Evolutionary conservation across 2,888 invertebrate species (phyloP).

Genomic region (Keiferia lycopersicella): DNA sequence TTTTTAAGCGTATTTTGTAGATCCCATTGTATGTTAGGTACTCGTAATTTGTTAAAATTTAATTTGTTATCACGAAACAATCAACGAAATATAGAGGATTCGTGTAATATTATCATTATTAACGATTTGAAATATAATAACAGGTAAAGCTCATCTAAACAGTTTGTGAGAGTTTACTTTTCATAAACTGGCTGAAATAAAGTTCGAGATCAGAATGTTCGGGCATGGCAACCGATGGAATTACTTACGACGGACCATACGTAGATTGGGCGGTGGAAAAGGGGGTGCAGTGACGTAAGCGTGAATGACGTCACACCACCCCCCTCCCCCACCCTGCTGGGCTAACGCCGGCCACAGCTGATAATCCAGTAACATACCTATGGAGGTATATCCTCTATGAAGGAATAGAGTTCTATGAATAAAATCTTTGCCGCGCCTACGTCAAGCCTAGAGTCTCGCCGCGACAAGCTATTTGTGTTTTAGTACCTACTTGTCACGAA

Average conservation of each 20-base stretch:
- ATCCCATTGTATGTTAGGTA: no score
- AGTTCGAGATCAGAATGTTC: not conserved
- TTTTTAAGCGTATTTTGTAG: no score
- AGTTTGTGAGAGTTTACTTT: no score
- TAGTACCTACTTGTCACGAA: not conserved
- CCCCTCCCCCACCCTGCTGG: not conserved
- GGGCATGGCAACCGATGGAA: not conserved
- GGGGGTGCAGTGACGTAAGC: slow-evolving; percentile 61
- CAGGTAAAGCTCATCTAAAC: no score
- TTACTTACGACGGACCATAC: not conserved
- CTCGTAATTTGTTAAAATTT: no score
- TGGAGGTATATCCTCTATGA: slow-evolving; percentile 31
- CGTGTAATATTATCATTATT: no score
- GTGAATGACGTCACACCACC: slow-evolving; percentile 42
- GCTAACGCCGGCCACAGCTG: slow-evolving; percentile 48
- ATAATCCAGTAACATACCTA: slow-evolving; percentile 42
- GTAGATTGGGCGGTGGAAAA: slow-evolving; percentile 18
- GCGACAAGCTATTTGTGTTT: slow-evolving; percentile 21
- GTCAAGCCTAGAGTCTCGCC: slow-evolving; percentile 20
- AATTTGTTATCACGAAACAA: no score
- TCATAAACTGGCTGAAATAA: not conserved
- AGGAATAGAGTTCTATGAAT: slow-evolving; percentile 29
- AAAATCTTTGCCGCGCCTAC: slow-evolving; percentile 19
- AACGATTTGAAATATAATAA: no score
- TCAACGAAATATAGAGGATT: no score